Evolutionary conservation across 1,140 invertebrate genomes (phyloP).

Genomic region (Calliphora vicina): DNA sequence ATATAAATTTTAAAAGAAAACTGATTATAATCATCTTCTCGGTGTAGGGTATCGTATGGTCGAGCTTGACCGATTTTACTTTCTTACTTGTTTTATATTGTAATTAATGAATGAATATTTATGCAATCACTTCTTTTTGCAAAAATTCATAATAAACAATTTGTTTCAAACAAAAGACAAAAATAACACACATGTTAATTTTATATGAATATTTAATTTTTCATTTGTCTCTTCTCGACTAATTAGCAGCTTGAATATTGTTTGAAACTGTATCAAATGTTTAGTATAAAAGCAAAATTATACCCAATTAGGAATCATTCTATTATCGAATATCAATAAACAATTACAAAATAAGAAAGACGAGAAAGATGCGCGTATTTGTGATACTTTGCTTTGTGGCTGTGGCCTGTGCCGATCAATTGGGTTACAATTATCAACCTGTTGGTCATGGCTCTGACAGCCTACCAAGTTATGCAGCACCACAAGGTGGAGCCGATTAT

Average conservation of each 20-base stretch:
- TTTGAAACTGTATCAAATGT: neutral
- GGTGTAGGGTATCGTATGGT: too few species aligned
- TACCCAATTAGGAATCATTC: constrained; percentile 15
- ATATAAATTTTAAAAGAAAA: too few species aligned
- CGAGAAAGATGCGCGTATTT: constrained; percentile 49
- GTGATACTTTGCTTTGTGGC: constrained; percentile 56
- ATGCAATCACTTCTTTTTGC: neutral
- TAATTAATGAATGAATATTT: neutral
- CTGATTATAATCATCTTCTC: too few species aligned
- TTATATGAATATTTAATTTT: neutral
- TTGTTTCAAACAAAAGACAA: neutral
- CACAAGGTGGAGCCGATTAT: constrained; percentile 46
- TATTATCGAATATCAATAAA: neutral
- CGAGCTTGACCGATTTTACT: too few species aligned
- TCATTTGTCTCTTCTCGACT: neutral
- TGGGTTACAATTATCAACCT: constrained; percentile 59
- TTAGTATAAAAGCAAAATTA: constrained; percentile 32
- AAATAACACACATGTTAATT: neutral
- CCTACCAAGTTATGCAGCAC: constrained; percentile 42
- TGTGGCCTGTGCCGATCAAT: constrained; percentile 53
- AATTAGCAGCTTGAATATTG: too few species aligned
- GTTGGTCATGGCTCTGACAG: constrained; percentile 43
- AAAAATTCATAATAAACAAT: too few species aligned
- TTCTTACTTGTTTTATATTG: neutral
- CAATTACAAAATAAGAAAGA: neutral